These are phyloP conservation scores for Carpatolechia fugitivella DNA, from an alignment of 2,888 invertebrate species.

Conservation along the genomic window DNA sequence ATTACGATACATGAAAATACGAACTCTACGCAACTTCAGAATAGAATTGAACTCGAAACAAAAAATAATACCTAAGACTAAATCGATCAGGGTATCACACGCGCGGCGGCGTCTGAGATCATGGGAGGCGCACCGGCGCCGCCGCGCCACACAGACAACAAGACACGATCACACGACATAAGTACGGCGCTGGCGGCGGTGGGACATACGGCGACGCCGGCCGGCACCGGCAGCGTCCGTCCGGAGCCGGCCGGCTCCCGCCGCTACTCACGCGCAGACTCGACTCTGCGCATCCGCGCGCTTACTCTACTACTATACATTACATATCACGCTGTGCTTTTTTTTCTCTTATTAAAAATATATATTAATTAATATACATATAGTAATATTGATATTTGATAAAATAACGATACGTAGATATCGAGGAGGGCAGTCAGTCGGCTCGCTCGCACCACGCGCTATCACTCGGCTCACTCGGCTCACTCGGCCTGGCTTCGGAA, in stretches of 20 bases:
- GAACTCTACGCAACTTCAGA: slow-evolving; percentile 72
- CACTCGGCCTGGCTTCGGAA: slow-evolving; percentile 86
- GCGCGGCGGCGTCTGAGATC: slow-evolving; percentile 74
- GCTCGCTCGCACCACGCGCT: slow-evolving; percentile 63
- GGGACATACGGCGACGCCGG: slow-evolving; percentile 51
- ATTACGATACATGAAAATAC: slow-evolving; percentile 70
- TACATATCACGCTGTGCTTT: slow-evolving; percentile 80
- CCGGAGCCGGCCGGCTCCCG: slow-evolving; percentile 27
- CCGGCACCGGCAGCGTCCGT: slow-evolving; percentile 44
- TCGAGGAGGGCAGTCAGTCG: slow-evolving; percentile 76
- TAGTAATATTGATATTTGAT: slow-evolving; percentile 78
- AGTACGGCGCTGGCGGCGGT: slow-evolving; percentile 55
- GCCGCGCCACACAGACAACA: slow-evolving; percentile 56
- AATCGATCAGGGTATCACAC: slow-evolving; percentile 70
- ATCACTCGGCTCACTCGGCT: slow-evolving; percentile 53
- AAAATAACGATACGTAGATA: slow-evolving; percentile 76
- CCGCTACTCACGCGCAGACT: slow-evolving; percentile 28
- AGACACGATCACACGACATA: slow-evolving; percentile 57
- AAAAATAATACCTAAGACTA: slow-evolving; percentile 74
- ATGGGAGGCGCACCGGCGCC: slow-evolving; percentile 56
- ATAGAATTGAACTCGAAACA: slow-evolving; percentile 76
- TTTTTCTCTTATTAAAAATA: slow-evolving; percentile 76
- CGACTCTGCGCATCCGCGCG: slow-evolving; percentile 50
- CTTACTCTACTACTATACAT: slow-evolving; percentile 73
- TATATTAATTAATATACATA: slow-evolving; percentile 74